Evolutionary conservation across 2,888 invertebrate genomes (phyloP), one percentile per base, ranked within the genome.

Genomic region (Hydroisotoma schaefferi): DNA sequence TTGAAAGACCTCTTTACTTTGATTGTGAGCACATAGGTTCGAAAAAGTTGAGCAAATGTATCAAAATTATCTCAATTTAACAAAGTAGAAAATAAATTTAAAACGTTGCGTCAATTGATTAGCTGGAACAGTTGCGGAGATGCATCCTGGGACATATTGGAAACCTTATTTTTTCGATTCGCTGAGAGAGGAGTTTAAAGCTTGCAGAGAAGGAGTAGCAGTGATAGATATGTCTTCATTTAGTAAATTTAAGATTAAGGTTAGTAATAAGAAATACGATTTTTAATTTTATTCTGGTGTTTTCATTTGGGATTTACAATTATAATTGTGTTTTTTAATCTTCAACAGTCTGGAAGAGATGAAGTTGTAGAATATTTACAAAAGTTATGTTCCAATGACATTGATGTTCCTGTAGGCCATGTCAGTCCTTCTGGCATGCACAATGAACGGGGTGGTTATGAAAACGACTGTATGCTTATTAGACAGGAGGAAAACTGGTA

Each of bases 201-300:
- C 87, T 1, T 88, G 87, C 74, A 77, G 85, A 54, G 86, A 87
- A 77, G 83, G 86, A n/a, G 87, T 88, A 44, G 87, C 86, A 54
- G 81, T 88, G 55, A 86, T 88, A 66, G 88, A 88, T 74, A 87
- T 88, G 85, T 86, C 87, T 40, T 86, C 86, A 3, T 87, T 87
- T 77, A 84, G 86, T 12, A 88, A 88, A 77, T 85, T 87, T 72
- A 84, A 86, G 77, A 82, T 88, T 52, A 83, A 82, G 77, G 86
- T 86, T 76, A 75, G 76, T 73, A 20, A 26, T 37, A 4, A 22
- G 25, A 46, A 20, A 26, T 20, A 12, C 29, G 2, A 46, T 54
- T 23, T 33, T 26, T 40, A n/a, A 47, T 26, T 49, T 37, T 33
- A 26, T 47, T 4, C 3, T 20, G 23, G 53, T 10, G 27, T 55